phyloP scores from a whole-genome alignment of 64 coral and sea anemone species.

The Orbicella faveolata region DNA sequence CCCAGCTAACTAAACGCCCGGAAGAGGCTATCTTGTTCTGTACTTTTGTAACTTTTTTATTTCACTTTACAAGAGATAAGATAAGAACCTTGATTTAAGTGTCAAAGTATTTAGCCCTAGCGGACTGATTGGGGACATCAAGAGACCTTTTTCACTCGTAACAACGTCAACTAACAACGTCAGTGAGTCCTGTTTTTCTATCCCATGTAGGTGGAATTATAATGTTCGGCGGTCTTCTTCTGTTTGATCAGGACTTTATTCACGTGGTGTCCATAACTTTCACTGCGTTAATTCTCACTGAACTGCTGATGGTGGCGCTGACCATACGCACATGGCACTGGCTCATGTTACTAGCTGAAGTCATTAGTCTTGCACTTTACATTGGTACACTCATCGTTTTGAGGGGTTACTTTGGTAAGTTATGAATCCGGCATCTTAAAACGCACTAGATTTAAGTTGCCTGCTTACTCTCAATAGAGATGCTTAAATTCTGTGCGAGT shows the following conservation, averaged over 20 bases:
- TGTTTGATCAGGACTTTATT: constrained; percentile 94
- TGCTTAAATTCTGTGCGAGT: too few species aligned
- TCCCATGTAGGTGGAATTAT: constrained; percentile 73
- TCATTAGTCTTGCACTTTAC: constrained; percentile 80
- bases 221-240: constrained; percentile 94
- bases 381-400: constrained; percentile 77
- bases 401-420: constrained; percentile 93
- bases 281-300: constrained; percentile 90
- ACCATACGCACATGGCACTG: constrained; percentile 98
- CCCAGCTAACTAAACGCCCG: too few species aligned
- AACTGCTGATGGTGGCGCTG: constrained; percentile 92
- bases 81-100: too few species aligned
- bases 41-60: too few species aligned
- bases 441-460: background rate
- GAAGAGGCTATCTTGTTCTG: too few species aligned
- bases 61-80: too few species aligned
- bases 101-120: background rate
- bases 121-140: too few species aligned
- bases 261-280: constrained; percentile 97
- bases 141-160: too few species aligned
- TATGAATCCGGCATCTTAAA: background rate
- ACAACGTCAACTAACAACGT: too few species aligned
- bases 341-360: constrained; percentile 91
- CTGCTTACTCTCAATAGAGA: background rate
- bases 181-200: background rate